Conservation (phyloP, 2,113 vertebrate genomes). For the Elgaria multicarinata region DNA sequence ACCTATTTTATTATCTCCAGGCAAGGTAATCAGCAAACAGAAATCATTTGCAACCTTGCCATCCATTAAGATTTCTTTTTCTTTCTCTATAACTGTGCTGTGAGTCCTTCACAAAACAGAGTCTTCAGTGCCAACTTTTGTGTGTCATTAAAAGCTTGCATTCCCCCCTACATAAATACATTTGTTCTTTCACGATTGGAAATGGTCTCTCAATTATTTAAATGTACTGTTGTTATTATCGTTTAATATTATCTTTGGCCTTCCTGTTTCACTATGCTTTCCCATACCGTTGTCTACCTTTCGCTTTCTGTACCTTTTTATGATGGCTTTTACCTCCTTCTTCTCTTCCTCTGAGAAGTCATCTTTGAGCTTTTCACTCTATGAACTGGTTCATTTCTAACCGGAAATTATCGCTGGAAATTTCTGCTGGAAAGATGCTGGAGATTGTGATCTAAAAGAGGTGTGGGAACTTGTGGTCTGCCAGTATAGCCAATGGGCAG, state of each 20-base stretch:
- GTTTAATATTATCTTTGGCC: not conserved
- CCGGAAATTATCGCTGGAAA: no score
- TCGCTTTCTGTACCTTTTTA: not conserved
- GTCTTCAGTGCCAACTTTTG: not conserved
- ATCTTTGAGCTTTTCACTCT: not conserved
- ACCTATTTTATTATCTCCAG: not conserved
- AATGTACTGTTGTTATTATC: not conserved
- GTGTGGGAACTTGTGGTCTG: no score
- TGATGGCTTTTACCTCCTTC: not conserved
- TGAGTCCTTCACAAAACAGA: not conserved
- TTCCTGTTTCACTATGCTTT: not conserved
- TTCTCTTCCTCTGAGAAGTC: not conserved
- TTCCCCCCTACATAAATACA: not conserved
- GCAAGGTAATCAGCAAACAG: not conserved
- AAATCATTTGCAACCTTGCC: conserved; percentile 10
- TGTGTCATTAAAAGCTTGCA: not conserved
- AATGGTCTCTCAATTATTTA: not conserved
- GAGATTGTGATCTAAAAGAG: not conserved
- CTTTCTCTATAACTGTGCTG: not conserved
- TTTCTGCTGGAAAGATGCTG: not conserved
- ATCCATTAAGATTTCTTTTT: not conserved
- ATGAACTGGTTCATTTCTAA: not conserved
- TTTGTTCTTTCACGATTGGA: not conserved
- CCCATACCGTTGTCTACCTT: not conserved
- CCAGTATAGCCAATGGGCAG: no score